Evolutionary conservation across 2,797 vertebrate species (phyloP).

Genomic region (Sebastes dallii): DNA sequence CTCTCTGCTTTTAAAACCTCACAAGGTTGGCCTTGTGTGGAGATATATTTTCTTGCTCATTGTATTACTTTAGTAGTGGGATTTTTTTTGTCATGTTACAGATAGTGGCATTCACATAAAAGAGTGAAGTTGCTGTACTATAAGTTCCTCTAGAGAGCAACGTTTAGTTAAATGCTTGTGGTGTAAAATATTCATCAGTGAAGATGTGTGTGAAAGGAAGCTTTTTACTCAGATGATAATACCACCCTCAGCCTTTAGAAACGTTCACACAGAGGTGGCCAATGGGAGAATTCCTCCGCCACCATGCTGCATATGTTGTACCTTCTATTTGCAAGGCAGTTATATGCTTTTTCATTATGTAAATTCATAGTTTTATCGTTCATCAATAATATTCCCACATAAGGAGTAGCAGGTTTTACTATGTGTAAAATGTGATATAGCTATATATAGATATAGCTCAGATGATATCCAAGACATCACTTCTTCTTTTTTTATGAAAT

Average conservation of each 20-base stretch:
- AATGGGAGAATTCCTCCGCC: neutral
- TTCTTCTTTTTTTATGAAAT: neutral
- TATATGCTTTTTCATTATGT: neutral
- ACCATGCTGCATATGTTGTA: neutral
- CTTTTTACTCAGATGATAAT: neutral
- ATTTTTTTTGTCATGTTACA: conserved; percentile 18
- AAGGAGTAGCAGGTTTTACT: neutral
- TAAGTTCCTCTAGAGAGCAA: conserved; percentile 8
- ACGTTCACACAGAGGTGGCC: neutral
- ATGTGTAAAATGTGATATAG: neutral
- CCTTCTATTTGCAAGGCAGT: neutral
- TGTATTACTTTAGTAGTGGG: neutral
- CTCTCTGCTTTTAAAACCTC: conserved; percentile 28
- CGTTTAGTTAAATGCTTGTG: conserved; percentile 20
- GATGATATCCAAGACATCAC: neutral
- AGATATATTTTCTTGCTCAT: conserved; percentile 2
- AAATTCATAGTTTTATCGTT: neutral
- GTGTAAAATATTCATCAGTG: conserved; percentile 36
- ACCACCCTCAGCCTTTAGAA: neutral
- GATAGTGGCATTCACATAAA: conserved; percentile 14
- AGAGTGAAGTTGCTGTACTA: neutral
- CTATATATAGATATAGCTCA: neutral
- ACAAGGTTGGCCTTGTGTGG: conserved; percentile 16
- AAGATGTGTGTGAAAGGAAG: conserved; percentile 23
- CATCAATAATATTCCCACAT: neutral